A percentile compares a stretch with the other conserved stretches of the same genome.
Conservation (phyloP, 2,113 vertebrate species). For the Struthio camelus region DNA sequence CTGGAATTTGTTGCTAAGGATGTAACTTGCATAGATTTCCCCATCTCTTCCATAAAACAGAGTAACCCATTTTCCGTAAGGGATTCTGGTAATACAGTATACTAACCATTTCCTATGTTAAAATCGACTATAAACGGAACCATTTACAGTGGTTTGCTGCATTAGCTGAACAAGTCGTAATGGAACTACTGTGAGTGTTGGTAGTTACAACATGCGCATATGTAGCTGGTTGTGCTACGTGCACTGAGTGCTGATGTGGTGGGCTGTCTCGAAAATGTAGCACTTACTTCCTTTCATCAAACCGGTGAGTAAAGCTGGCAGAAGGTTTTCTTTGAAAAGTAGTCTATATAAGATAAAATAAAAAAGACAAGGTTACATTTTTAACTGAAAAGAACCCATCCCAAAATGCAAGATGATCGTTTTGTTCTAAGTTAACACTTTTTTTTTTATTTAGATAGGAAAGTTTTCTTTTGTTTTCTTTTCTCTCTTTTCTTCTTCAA, state of each 20-base stretch:
- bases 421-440: not conserved
- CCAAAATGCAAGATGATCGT: not conserved
- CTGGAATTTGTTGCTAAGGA: not conserved
- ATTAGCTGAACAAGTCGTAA: not conserved
- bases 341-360: not conserved
- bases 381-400: not conserved
- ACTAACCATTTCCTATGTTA: not conserved
- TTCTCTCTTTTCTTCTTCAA: not conserved
- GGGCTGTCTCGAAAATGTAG: accelerated
- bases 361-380: not conserved
- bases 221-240: not conserved
- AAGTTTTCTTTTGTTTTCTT: not conserved
- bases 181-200: not conserved
- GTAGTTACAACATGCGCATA: accelerated
- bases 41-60: not conserved
- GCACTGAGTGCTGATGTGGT: not conserved
- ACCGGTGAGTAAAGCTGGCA: not conserved
- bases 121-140: not conserved
- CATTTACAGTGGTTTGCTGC: not conserved
- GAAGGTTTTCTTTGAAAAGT: not conserved
- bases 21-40: not conserved
- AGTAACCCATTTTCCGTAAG: not conserved
- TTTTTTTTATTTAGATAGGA: accelerated
- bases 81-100: not conserved
- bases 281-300: not conserved